A percentile compares a stretch with the other conserved stretches of the same genome.
Conservation (phyloP, 2,797 vertebrate species). For the Pipistrellus kuhlii region DNA sequence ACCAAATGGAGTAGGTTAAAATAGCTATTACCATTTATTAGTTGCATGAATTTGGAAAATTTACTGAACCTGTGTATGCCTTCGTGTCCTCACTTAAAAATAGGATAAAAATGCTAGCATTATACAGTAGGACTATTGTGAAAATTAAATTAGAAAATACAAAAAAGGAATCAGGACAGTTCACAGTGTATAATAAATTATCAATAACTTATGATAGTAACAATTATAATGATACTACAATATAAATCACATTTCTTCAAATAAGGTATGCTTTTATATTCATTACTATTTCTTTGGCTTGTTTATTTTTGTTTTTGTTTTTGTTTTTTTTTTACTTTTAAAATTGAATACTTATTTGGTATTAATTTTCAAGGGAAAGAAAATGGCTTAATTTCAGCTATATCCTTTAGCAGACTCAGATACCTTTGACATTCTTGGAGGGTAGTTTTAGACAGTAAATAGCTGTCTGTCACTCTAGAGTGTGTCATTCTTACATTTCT, state of each 20-base stretch:
- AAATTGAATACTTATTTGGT: not conserved
- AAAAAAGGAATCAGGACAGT: not conserved
- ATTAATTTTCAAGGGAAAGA: constrained; percentile 13
- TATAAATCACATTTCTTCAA: not conserved
- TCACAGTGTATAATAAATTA: not conserved
- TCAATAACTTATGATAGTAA: not conserved
- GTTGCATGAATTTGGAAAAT: not conserved
- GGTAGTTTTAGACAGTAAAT: not conserved
- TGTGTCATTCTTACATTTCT: not conserved
- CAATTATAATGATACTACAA: not conserved
- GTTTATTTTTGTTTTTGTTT: not conserved
- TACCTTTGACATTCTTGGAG: not conserved
- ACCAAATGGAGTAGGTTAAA: not conserved
- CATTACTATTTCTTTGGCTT: not conserved
- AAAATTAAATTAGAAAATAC: not conserved
- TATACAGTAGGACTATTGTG: not conserved
- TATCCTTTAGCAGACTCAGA: not conserved
- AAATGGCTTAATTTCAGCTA: not conserved
- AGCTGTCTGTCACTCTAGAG: not conserved
- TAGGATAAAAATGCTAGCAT: not conserved
- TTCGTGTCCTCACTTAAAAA: constrained; percentile 41
- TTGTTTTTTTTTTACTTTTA: not conserved
- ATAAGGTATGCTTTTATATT: not conserved
- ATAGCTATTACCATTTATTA: not conserved
- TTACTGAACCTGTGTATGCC: not conserved